Base-by-base conservation (phyloP, 2,888 invertebrate genomes). In the Drosophila glabriapex region DNA sequence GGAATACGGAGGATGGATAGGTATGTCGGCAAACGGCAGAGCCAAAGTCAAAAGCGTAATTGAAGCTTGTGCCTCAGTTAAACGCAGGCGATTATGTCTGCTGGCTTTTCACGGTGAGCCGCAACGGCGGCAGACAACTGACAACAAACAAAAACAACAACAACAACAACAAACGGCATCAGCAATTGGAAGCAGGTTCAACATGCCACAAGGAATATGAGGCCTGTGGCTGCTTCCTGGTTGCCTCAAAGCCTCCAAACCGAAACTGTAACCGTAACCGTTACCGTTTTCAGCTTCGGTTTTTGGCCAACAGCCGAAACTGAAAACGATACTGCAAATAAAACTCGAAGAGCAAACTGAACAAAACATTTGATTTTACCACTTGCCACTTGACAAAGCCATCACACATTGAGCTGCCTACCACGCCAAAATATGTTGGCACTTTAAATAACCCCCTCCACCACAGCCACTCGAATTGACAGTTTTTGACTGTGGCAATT, bases 61-160 rank as follows among this genome's bases (percentile, higher is more conserved):
- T 88, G 88, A 88, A 82, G 85, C 83, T 77, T 78, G 76, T 77
- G 88, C 76, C 82, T 66, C 76, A 85, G 84, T 77, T 87, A 87
- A 87, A 85, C 73, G 87, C 74, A 58, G 76, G 75, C 83, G 84
- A 88, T 88, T 87, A 87, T 87, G 85, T 83, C 85, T 76, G 69
- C 70, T 81, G 82, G 83, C 64, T 77, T 73, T 83, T 78, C 82
- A 82, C 77, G 81, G 78, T 65, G 68, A 67, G 80, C 67, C 60
- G 59, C 76, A 37, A 29, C 64, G 28, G 69, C 55, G 50, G 29
- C 73, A 66, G 73, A 62, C 73, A 59, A 56, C 50, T 29, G 49
- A 25, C 73, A 54, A 10, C 22, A 62, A 68, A 52, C 52, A 59
- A 16, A 4, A 54, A 43, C 43, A n/a, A n/a, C 46, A 68, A 31